Evolutionary conservation across 2,888 invertebrate species (phyloP).

Genomic region (Spodoptera picta): DNA sequence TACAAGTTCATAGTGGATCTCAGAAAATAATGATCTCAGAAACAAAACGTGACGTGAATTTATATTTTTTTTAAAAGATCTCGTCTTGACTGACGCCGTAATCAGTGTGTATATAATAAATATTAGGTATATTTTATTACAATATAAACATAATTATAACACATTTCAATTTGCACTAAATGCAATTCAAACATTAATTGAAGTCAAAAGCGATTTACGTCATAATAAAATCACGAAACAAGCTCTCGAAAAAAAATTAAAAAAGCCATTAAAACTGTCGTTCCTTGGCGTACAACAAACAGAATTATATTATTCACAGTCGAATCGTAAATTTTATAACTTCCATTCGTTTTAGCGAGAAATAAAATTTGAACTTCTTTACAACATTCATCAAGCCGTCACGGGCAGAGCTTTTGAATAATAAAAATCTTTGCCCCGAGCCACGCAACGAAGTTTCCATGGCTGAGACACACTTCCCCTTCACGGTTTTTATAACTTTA

Average conservation of each 20-base stretch:
- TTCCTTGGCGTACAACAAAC: slow-evolving; percentile 59
- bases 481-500: slow-evolving; percentile 62
- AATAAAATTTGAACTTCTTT: slow-evolving; percentile 83
- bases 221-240: slow-evolving; percentile 36
- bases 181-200: slow-evolving; percentile 19
- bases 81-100: no score
- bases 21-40: no score
- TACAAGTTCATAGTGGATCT: no score
- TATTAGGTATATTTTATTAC: slow-evolving; percentile 3
- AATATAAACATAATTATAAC: not conserved
- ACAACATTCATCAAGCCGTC: slow-evolving; percentile 85
- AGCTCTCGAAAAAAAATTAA: slow-evolving; percentile 49
- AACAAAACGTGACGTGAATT: no score
- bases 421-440: slow-evolving; percentile 73
- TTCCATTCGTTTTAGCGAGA: slow-evolving; percentile 73
- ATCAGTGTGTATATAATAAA: no score
- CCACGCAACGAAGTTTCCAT: slow-evolving; percentile 54
- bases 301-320: slow-evolving; percentile 67
- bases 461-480: slow-evolving; percentile 54
- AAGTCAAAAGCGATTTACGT: slow-evolving; percentile 31
- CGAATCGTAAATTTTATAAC: slow-evolving; percentile 71
- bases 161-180: slow-evolving; percentile 1
- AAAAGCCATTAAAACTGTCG: slow-evolving; percentile 54
- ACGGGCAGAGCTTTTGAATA: slow-evolving; percentile 83
- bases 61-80: no score